Percentiles rank a stretch among this genome's conserved stretches.
Evolutionary conservation across 2,113 vertebrate species (phyloP).

Genomic region (Micronisus gabar): DNA sequence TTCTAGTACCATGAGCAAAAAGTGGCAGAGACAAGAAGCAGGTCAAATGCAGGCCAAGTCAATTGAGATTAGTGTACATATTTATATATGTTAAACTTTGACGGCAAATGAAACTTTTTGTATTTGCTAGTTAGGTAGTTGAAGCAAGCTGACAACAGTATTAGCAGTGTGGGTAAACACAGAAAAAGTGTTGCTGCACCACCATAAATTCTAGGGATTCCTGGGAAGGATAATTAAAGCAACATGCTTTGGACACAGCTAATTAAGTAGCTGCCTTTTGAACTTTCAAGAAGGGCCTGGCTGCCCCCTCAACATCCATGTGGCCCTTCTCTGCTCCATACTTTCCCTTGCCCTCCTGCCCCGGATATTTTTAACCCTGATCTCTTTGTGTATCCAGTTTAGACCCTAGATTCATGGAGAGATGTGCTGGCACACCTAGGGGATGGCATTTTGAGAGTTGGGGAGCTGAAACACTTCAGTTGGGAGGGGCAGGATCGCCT

Average conservation of each 20-base stretch:
- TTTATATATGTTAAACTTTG: background rate
- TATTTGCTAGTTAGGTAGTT: background rate
- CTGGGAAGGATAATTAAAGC: background rate
- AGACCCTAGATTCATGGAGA: background rate
- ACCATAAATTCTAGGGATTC: background rate
- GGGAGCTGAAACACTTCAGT: accelerated
- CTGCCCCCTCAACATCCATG: background rate
- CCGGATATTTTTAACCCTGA: background rate
- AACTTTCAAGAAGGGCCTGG: background rate
- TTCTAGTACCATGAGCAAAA: background rate
- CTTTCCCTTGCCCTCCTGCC: background rate
- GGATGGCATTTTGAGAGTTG: background rate
- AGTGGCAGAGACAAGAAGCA: background rate
- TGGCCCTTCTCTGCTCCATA: background rate
- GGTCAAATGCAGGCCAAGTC: background rate
- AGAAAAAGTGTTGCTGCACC: background rate
- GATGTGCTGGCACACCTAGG: background rate
- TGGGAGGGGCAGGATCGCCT: background rate
- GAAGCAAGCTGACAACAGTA: background rate
- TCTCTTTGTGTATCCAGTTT: background rate
- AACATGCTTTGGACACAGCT: background rate
- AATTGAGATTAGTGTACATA: background rate
- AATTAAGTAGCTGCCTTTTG: background rate
- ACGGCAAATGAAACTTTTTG: background rate
- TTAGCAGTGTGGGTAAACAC: background rate